Percentiles rank a stretch among this genome's conserved stretches.
Conservation (phyloP, 2,797 vertebrate genomes). For the Molothrus aeneus region DNA sequence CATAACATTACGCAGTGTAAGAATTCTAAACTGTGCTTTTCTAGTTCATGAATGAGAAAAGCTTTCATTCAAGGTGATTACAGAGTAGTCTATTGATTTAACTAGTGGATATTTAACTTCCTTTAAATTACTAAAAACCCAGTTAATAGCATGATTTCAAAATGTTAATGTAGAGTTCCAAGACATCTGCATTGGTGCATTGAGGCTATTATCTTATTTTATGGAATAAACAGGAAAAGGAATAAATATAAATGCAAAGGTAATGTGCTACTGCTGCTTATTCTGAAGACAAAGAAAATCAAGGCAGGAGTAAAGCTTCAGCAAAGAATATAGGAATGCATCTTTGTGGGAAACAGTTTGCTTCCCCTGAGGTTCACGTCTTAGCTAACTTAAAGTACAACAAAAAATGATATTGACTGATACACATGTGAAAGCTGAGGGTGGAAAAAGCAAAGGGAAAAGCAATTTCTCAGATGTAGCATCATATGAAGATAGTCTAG, state of each 20-base stretch:
- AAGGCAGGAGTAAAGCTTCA: neutral
- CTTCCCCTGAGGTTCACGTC: neutral
- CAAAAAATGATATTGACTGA: neutral
- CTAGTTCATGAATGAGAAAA: slow-evolving; percentile 38
- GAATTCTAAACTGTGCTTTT: slow-evolving; percentile 8
- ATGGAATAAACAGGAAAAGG: neutral
- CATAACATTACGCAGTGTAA: neutral
- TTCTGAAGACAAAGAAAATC: neutral
- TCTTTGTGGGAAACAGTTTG: neutral
- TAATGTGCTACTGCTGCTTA: neutral
- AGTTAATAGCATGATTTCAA: neutral
- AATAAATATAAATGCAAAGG: neutral
- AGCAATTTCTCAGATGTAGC: neutral
- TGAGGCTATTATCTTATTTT: neutral
- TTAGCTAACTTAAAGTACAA: neutral
- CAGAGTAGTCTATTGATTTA: slow-evolving; percentile 6
- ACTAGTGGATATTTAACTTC: neutral
- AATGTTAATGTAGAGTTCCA: neutral
- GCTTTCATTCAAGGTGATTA: slow-evolving; percentile 45
- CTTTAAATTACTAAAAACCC: neutral
- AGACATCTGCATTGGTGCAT: neutral
- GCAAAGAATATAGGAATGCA: neutral
- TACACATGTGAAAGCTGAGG: neutral
- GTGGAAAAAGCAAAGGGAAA: neutral
- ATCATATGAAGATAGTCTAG: neutral